Conservation (phyloP, 2,797 vertebrate genomes). For the Erethizon dorsatum region DNA sequence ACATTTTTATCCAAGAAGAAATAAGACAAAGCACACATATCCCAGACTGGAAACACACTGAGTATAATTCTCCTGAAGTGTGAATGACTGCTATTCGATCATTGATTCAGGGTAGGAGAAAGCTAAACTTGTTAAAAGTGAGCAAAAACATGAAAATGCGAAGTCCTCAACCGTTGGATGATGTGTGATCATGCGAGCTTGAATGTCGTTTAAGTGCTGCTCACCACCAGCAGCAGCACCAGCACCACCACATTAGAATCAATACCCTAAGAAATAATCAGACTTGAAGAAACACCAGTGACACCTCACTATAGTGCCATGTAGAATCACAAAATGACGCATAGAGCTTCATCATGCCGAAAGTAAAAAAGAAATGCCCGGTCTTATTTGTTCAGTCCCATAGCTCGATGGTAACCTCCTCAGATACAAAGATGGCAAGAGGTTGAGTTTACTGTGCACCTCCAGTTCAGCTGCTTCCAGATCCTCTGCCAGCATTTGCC, state of each 20-base stretch:
- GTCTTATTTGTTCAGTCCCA: neutral
- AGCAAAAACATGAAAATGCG: neutral
- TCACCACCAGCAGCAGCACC: neutral
- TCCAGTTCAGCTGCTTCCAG: neutral
- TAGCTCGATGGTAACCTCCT: neutral
- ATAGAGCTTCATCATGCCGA: neutral
- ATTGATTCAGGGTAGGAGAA: neutral
- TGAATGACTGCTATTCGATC: neutral
- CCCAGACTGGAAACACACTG: neutral
- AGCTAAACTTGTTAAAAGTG: neutral
- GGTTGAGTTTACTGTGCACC: neutral
- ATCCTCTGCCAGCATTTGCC: fast-evolving
- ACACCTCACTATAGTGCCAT: neutral
- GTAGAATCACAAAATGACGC: neutral
- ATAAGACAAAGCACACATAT: neutral
- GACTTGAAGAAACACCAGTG: neutral
- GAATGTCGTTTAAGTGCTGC: neutral
- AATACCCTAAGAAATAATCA: neutral
- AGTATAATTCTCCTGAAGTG: neutral
- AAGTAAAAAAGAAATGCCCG: neutral
- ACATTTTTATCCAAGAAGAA: neutral
- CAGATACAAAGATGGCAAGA: neutral
- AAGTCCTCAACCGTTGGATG: neutral
- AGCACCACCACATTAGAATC: neutral
- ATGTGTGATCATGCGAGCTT: neutral